Percentiles rank a stretch among this genome's conserved stretches.
phyloP scores from a whole-genome alignment of 2,113 vertebrate genomes.

The Hippocampus guttulatus region DNA sequence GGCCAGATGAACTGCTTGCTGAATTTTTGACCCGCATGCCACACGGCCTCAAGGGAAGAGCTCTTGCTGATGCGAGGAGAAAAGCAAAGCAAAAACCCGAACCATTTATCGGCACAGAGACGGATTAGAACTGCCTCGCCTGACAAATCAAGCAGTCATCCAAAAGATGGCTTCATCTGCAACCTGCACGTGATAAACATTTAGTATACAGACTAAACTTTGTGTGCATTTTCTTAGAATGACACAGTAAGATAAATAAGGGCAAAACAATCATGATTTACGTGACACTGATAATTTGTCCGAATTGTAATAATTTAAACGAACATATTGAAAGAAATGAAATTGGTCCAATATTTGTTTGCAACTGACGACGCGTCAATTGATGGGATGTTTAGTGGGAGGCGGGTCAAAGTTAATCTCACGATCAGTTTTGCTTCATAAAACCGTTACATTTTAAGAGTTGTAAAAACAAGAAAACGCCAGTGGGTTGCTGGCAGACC shows the following conservation, averaged over 20 bases:
- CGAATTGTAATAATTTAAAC: not conserved
- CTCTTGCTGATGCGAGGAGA: slow-evolving; percentile 13
- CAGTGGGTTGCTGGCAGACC: not conserved
- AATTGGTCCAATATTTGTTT: not conserved
- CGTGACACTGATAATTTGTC: no score
- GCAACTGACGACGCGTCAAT: not conserved
- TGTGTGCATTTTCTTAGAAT: not conserved
- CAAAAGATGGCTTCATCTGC: not conserved
- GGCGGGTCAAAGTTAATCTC: not conserved
- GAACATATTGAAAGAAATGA: not conserved
- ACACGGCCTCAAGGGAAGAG: slow-evolving; percentile 12
- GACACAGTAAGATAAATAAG: not conserved
- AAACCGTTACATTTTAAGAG: not conserved
- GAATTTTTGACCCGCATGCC: slow-evolving; percentile 36
- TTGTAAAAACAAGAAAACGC: not conserved
- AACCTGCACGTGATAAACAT: not conserved
- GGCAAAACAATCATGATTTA: not conserved
- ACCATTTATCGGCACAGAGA: slow-evolving; percentile 1
- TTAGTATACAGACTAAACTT: not conserved
- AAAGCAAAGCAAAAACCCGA: slow-evolving; percentile 8
- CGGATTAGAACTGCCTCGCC: not conserved
- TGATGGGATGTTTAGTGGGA: not conserved
- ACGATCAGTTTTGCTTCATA: not conserved
- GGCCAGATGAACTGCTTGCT: slow-evolving; percentile 35
- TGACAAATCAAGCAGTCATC: not conserved